Evolutionary conservation across 1,140 invertebrate genomes (phyloP).

Genomic region (Leptinotarsa texana): DNA sequence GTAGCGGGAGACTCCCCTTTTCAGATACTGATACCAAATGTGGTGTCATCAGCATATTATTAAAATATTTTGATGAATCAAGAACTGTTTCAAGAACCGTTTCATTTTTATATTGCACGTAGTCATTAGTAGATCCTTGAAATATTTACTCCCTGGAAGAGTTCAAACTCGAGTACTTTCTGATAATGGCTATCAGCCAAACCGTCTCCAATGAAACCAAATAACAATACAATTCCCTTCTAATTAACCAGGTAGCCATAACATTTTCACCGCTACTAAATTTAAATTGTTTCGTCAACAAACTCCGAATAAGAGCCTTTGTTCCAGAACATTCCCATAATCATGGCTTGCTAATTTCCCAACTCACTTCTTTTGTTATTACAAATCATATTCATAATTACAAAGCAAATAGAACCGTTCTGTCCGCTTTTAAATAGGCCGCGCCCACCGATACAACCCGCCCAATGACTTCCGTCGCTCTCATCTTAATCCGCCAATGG

Average conservation of each 20-base stretch:
- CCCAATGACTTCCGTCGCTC: conserved; percentile 36
- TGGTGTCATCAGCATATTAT: no score
- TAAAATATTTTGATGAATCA: no score
- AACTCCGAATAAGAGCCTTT: conserved; percentile 50
- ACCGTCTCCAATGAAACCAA: conserved; percentile 33
- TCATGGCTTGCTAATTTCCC: conserved; percentile 54
- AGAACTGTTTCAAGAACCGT: no score
- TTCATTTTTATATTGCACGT: no score
- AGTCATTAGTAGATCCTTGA: no score
- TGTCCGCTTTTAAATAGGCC: conserved; percentile 41
- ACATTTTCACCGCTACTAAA: conserved; percentile 52
- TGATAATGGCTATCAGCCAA: conserved; percentile 35
- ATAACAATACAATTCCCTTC: conserved; percentile 39
- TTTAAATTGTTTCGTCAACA: conserved; percentile 54
- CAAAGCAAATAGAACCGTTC: conserved; percentile 53
- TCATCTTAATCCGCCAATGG: conserved; percentile 33
- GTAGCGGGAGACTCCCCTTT: no score
- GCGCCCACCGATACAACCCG: conserved; percentile 29
- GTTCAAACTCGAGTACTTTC: neutral
- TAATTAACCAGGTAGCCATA: conserved; percentile 48
- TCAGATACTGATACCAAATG: no score
- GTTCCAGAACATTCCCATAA: conserved; percentile 44
- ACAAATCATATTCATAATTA: conserved; percentile 58
- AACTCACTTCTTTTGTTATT: conserved; percentile 54
- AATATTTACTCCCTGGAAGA: no score